Evolutionary conservation across 2,888 invertebrate species (phyloP).

Genomic region (Ceraclea dissimilis): DNA sequence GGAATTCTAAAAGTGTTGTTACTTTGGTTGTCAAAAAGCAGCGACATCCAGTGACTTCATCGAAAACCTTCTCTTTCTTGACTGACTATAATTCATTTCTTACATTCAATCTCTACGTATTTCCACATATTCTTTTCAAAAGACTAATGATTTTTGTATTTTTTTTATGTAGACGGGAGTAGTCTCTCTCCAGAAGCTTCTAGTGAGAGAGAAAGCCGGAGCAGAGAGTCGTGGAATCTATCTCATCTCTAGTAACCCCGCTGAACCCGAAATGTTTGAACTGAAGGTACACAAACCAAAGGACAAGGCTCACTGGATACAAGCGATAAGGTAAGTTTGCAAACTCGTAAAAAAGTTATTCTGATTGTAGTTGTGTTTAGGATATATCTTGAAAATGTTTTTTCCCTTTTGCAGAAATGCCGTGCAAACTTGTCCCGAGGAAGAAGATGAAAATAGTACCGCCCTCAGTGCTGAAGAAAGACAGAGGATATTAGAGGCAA

Average conservation of each 20-base stretch:
- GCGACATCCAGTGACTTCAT: too few relatives aligned
- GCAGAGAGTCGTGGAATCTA: conserved; percentile 86
- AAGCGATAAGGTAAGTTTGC: conserved; percentile 59
- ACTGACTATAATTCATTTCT: background rate
- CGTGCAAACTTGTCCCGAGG: conserved; percentile 75
- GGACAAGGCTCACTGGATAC: conserved; percentile 86
- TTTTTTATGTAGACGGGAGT: conserved; percentile 70
- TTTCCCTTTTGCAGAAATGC: conserved; percentile 56
- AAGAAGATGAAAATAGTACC: conserved; percentile 67
- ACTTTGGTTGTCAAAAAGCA: too few relatives aligned
- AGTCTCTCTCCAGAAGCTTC: conserved; percentile 81
- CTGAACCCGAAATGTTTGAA: conserved; percentile 95
- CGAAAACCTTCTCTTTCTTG: too few relatives aligned
- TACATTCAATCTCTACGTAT: background rate
- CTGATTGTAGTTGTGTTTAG: too few relatives aligned
- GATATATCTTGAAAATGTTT: too few relatives aligned
- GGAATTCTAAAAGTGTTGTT: too few relatives aligned
- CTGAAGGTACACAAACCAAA: conserved; percentile 80
- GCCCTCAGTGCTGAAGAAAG: conserved; percentile 70
- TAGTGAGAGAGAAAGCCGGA: conserved; percentile 91
- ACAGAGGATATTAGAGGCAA: conserved; percentile 65
- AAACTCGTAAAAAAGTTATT: too few relatives aligned
- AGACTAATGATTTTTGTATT: too few relatives aligned
- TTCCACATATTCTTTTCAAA: too few relatives aligned
- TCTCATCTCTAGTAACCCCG: conserved; percentile 85